phyloP scores from a whole-genome alignment of 2,888 invertebrate genomes.

The Acrobasis repandana region DNA sequence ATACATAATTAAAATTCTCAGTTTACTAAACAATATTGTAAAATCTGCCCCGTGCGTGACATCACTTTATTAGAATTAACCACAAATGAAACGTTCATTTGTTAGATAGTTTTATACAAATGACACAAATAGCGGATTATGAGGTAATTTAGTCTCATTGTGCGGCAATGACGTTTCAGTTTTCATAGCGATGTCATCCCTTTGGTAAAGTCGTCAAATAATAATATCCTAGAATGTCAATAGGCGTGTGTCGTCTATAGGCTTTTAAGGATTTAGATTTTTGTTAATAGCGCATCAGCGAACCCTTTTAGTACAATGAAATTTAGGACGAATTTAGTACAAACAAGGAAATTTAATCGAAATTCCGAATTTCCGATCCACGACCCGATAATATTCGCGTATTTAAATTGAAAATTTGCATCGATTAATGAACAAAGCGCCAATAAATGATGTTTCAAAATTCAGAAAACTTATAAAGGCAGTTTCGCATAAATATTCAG shows the following conservation, averaged over 20 bases:
- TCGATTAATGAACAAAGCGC: slow-evolving; percentile 2
- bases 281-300: background rate
- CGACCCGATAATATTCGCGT: background rate
- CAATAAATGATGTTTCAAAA: background rate
- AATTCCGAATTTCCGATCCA: background rate
- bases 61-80: slow-evolving; percentile 5
- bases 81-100: slow-evolving; percentile 28
- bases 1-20: background rate
- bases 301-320: background rate
- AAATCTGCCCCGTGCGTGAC: background rate
- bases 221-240: background rate
- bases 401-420: background rate
- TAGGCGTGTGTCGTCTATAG: background rate
- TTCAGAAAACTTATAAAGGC: background rate
- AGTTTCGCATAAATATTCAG: background rate
- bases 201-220: background rate
- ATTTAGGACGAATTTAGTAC: too few species aligned
- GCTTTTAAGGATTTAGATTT: background rate
- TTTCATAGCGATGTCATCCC: slow-evolving; percentile 22
- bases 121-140: slow-evolving; percentile 26
- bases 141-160: slow-evolving; percentile 31
- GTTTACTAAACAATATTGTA: background rate
- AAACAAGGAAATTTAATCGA: slow-evolving; percentile 6
- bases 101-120: slow-evolving; percentile 29
- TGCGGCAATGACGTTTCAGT: slow-evolving; percentile 29